A percentile compares a stretch with the other conserved stretches of the same genome.
Conservation (phyloP, 1,140 invertebrate species). For the Vanessa atalanta region DNA sequence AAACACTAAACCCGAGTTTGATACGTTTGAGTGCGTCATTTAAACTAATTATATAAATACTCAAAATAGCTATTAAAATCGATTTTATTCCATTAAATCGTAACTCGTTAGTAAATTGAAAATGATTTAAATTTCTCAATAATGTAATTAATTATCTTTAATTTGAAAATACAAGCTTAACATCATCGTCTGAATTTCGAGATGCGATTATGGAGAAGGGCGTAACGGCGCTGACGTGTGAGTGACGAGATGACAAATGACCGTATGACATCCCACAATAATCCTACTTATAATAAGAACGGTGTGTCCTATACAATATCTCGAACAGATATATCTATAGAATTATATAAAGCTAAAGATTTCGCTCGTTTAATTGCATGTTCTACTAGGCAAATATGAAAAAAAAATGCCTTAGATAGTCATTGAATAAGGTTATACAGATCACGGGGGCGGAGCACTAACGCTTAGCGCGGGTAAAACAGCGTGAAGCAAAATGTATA, state of each 20-base stretch:
- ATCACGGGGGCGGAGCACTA: no score
- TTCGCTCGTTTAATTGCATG: neutral
- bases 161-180: constrained; percentile 24
- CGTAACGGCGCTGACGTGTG: constrained; percentile 58
- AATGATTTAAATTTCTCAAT: neutral
- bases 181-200: constrained; percentile 24
- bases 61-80: constrained; percentile 5
- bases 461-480: no score
- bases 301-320: neutral
- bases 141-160: constrained; percentile 19
- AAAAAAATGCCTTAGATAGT: neutral
- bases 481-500: no score
- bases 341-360: neutral
- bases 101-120: neutral
- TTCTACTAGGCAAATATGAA: neutral
- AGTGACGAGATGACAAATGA: constrained; percentile 71
- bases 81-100: neutral
- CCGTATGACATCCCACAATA: constrained; percentile 39
- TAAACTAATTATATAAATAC: constrained; percentile 23
- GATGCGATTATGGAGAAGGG: constrained; percentile 53
- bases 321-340: neutral
- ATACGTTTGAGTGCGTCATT: constrained; percentile 43
- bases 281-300: constrained; percentile 30
- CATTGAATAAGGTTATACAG: no score
- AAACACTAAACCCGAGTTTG: constrained; percentile 52